Evolutionary conservation across 30 jellyfish, hydroid and myxozoan species (phyloP), one percentile per base, ranked within the genome.

Genomic region (Sanderia malayensis): DNA sequence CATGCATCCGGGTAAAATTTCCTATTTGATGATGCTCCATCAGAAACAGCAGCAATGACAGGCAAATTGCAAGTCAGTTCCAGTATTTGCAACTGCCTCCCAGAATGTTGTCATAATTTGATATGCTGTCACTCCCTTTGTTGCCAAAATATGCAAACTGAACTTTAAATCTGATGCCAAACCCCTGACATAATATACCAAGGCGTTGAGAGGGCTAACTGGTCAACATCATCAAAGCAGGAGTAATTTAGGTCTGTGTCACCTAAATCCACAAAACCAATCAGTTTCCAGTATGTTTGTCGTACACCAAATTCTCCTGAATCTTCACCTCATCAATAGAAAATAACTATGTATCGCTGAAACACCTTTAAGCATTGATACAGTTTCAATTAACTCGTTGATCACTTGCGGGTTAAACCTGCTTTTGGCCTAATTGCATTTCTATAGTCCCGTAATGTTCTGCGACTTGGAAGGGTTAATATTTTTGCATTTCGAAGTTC

Each of bases 31-130:
- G n/a, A n/a, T n/a, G n/a, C n/a, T n/a, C n/a, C n/a, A n/a, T n/a
- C n/a, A n/a, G n/a, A 77, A 18, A 77, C 85, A 2, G 74, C 85
- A 61, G 85, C 89, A 3, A 77, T 66, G n/a, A 77, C 86, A 21
- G 31, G 46, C 76, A 62, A 67, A 1, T 2, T 23, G 29, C 85
- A 77, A 6, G 41, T 41, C 24, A 77, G 32, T 31, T 63, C 86
- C 31, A 77, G 57, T 1, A 66, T 46, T n/a, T 18, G 86, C 74
- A 11, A 77, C 88, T 62, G 86, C 86, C 31, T 65, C 67, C 89
- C 75, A 77, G 45, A 77, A 77, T 15, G 86, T 64, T 77, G 89
- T 22, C 86, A 65, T 77, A 2, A 77, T 32, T 62, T 77, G 86
- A 29, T 21, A 25, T 15, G 61, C 23, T 19, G 53, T 66, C 25